Evolutionary conservation across 2,113 vertebrate genomes (phyloP), one percentile per base, ranked within the genome.

Genomic region (Nibea coibor): DNA sequence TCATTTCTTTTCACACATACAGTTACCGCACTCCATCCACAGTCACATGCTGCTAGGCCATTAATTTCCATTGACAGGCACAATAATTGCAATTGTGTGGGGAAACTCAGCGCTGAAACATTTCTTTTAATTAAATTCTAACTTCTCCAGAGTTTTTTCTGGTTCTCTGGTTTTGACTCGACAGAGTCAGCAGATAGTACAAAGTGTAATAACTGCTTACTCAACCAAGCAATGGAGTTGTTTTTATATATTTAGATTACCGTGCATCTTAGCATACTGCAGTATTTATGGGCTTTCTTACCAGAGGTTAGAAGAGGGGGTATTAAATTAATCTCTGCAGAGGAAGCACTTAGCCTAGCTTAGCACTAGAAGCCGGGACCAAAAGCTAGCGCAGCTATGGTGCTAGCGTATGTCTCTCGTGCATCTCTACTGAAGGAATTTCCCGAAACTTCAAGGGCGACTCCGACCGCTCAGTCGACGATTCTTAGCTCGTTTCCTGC

Each of bases 1-100:
- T 47, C 35, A 39, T 78, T 85, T 75, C 72, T 80, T 83, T 79
- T 83, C 79, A 80, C 83, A 53, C 74, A 59, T 66, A 51, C 47
- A 66, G 61, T 73, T 28, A 48, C 43, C 68, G 57, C 53, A 43
- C 85, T 68, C 59, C 57, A 47, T 68, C 59, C 57, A 47, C 17
- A 75, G 24, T 66, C 69, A 56, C 67, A 53, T 57, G 51, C 58
- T 85, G 71, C 57, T 26, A n/a, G 35, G 50, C 54, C 68, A 51
- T 70, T 62, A 19, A 51, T 89, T 77, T 76, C 24, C 56, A 67
- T 5, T 75, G 77, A 79, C 82, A 82, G 72, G 14, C 69, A 4
- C 8, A 7, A 42, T 61, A 81, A 75, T 81, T 69, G 76, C 10
- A 72, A 48, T 16, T 82, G 56, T 78, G 70, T 47, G 47, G 72